Evolutionary conservation across 2,797 vertebrate genomes (phyloP).

Genomic region (Tolypeutes matacus): DNA sequence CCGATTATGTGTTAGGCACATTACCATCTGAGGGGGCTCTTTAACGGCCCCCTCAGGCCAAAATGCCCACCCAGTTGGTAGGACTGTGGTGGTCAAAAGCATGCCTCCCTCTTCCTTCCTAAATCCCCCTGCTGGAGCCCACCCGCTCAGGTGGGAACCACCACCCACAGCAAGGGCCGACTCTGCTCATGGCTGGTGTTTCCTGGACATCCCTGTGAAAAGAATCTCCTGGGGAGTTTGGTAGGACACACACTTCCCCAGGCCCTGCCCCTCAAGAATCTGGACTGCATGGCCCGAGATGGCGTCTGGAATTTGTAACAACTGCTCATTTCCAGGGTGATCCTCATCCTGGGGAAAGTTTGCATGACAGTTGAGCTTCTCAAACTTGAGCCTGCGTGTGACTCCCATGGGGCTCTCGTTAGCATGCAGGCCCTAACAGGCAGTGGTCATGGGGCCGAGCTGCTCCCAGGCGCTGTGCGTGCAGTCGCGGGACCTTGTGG

Average conservation of each 20-base stretch:
- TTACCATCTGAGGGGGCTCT: background rate
- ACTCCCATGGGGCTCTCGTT: background rate
- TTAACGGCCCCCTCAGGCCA: background rate
- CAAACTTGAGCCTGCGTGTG: background rate
- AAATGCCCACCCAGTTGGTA: background rate
- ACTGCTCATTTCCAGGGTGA: background rate
- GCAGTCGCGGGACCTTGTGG: background rate
- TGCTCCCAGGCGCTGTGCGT: too few species aligned
- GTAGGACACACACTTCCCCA: background rate
- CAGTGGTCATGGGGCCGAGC: background rate
- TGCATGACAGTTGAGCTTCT: background rate
- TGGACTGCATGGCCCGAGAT: background rate
- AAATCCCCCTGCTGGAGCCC: background rate
- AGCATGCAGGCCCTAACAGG: background rate
- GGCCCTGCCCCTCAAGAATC: background rate
- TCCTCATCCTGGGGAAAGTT: background rate
- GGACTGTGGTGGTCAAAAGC: background rate
- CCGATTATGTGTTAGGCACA: background rate
- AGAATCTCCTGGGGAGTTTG: background rate
- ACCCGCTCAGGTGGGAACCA: background rate
- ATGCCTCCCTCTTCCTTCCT: background rate
- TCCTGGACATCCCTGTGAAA: too few species aligned
- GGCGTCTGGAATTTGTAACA: background rate
- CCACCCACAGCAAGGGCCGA: background rate
- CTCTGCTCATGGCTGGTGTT: background rate